phyloP scores from a whole-genome alignment of 2,888 invertebrate genomes.

The Agonopterix subpropinquella region DNA sequence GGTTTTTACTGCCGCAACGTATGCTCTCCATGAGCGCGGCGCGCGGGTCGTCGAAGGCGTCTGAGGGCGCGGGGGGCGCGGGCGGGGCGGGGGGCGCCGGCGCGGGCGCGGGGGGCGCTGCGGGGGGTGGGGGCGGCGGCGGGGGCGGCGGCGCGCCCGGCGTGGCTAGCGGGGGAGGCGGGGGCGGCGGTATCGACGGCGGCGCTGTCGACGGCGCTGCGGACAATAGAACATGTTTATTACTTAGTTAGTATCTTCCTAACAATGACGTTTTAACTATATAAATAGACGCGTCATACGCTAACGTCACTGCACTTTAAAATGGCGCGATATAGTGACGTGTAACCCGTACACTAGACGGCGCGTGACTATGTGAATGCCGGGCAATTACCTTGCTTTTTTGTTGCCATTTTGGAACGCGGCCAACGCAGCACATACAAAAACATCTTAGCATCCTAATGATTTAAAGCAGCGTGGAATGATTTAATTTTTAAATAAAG shows the following conservation, averaged over 20 bases:
- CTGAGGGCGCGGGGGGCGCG: conserved; percentile 43
- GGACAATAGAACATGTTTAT: background rate
- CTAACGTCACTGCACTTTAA: too few relatives aligned
- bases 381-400: too few relatives aligned
- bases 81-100: conserved; percentile 49
- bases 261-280: too few relatives aligned
- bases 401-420: too few relatives aligned
- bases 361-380: too few relatives aligned
- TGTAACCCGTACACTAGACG: too few relatives aligned
- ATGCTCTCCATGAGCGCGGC: conserved; percentile 91
- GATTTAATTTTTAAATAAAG: too few relatives aligned
- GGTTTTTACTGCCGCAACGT: conserved; percentile 81
- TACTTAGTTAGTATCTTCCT: background rate
- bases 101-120: conserved; percentile 47
- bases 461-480: too few relatives aligned
- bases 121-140: conserved; percentile 20
- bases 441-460: too few relatives aligned
- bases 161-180: conserved; percentile 19
- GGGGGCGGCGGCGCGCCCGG: conserved; percentile 34
- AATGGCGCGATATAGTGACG: too few relatives aligned
- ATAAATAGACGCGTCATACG: too few relatives aligned
- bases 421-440: too few relatives aligned
- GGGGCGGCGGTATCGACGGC: conserved; percentile 25
- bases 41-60: conserved; percentile 68
- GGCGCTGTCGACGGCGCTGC: conserved; percentile 27